Evolutionary conservation across 2,888 invertebrate genomes (phyloP).

Genomic region (Diaphora mendica): DNA sequence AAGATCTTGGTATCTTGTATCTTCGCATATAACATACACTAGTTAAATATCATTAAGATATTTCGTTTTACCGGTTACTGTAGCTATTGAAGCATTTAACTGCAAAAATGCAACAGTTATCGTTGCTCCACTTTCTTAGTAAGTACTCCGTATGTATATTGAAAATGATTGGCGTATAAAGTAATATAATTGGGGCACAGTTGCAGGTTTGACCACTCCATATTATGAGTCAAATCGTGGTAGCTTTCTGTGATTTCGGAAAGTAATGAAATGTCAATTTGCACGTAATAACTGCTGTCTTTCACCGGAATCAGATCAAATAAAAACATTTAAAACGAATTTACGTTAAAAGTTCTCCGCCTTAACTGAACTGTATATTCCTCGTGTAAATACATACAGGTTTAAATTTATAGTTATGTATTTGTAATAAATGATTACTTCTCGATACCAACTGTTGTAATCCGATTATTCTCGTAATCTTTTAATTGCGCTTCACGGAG

Average conservation of each 20-base stretch:
- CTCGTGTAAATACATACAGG: neutral
- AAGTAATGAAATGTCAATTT: slow-evolving; percentile 45
- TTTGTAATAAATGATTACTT: slow-evolving; percentile 29
- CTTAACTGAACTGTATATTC: neutral
- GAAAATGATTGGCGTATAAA: slow-evolving; percentile 34
- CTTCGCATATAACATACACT: too few species aligned
- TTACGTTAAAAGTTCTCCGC: neutral
- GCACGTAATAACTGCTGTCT: slow-evolving; percentile 36
- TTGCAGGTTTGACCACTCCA: slow-evolving; percentile 44
- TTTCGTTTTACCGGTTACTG: neutral
- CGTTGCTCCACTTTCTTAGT: slow-evolving; percentile 34
- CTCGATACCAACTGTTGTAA: slow-evolving; percentile 40
- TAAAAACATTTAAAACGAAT: slow-evolving; percentile 13
- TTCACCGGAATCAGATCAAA: slow-evolving; percentile 35
- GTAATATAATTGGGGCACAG: slow-evolving; percentile 35
- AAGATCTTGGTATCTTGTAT: neutral
- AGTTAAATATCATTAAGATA: neutral
- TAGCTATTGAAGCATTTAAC: neutral
- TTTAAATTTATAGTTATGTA: neutral
- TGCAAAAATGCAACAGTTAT: slow-evolving; percentile 20
- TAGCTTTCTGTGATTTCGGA: slow-evolving; percentile 42
- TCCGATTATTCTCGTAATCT: slow-evolving; percentile 58
- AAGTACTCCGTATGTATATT: slow-evolving; percentile 6
- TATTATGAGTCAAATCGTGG: slow-evolving; percentile 35
- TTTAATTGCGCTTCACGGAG: slow-evolving; percentile 57